A percentile compares a stretch with the other conserved stretches of the same genome.
Conservation (phyloP, 2,113 vertebrate species). For the Quiscalus mexicanus region DNA sequence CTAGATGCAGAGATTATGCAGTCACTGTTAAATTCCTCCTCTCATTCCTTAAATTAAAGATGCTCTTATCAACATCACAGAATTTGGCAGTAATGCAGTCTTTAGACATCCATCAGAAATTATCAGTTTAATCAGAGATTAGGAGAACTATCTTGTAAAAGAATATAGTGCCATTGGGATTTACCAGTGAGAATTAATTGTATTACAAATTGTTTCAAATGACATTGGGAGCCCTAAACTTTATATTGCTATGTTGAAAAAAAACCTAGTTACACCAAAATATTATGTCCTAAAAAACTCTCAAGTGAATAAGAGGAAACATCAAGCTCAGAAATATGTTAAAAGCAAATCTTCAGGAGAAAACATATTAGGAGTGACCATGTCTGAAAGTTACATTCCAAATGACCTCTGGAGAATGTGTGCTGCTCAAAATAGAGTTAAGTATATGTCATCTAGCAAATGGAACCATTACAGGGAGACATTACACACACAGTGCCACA, state of each 20-base stretch:
- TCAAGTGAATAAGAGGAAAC: background rate
- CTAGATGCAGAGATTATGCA: background rate
- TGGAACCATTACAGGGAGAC: background rate
- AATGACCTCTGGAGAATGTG: background rate
- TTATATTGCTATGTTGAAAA: background rate
- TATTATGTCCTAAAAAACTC: background rate
- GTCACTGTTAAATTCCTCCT: background rate
- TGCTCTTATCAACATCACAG: background rate
- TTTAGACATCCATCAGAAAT: constrained; percentile 19
- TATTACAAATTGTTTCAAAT: background rate
- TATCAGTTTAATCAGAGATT: constrained; percentile 26
- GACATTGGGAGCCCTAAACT: background rate
- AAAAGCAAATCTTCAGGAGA: background rate
- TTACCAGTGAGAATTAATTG: constrained; percentile 11
- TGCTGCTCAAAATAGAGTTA: background rate
- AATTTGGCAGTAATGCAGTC: background rate
- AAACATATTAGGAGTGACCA: background rate
- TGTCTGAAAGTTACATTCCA: background rate
- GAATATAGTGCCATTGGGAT: background rate
- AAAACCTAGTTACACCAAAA: background rate
- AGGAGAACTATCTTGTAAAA: background rate
- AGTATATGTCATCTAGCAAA: constrained; percentile 8
- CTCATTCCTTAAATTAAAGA: background rate
- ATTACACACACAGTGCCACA: background rate
- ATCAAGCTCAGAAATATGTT: background rate